phyloP scores from a whole-genome alignment of 1,140 invertebrate species.

The Asobara japonica region DNA sequence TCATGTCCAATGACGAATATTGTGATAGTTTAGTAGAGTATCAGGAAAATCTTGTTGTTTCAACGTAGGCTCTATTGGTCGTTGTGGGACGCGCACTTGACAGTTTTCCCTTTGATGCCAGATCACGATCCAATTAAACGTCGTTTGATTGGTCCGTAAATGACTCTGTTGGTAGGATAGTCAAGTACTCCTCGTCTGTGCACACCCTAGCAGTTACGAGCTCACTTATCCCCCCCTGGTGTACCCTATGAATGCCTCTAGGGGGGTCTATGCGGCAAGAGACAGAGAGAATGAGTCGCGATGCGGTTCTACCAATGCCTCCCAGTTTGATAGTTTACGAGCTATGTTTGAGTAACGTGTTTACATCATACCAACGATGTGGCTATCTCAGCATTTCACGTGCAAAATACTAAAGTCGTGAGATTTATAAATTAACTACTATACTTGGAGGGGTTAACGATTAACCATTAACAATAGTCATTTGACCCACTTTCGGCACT shows the following conservation, averaged over 20 bases:
- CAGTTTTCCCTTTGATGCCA: conserved; percentile 22
- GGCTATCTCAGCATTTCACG: neutral
- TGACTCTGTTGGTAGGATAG: conserved; percentile 22
- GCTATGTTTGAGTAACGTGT: conserved; percentile 22
- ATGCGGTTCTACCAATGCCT: neutral
- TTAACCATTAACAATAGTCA: too few relatives aligned
- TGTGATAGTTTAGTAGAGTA: neutral
- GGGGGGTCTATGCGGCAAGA: neutral
- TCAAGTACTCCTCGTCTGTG: conserved; percentile 3
- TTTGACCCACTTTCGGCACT: too few relatives aligned
- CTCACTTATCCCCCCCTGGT: neutral
- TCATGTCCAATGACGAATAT: neutral
- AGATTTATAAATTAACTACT: too few relatives aligned
- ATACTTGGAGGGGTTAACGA: neutral
- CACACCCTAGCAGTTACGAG: neutral
- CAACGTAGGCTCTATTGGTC: neutral
- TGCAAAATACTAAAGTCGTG: neutral
- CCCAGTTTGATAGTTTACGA: conserved; percentile 1
- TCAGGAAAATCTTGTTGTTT: neutral
- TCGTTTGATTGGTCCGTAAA: conserved; percentile 38
- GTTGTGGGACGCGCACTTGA: neutral
- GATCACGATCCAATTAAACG: conserved; percentile 38
- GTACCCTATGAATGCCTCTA: neutral
- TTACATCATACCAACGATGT: conserved; percentile 9
- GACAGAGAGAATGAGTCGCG: neutral